Percentiles rank a stretch among this genome's conserved stretches.
Evolutionary conservation across 1,140 invertebrate genomes (phyloP).

Genomic region (Trachelipus rathkii): DNA sequence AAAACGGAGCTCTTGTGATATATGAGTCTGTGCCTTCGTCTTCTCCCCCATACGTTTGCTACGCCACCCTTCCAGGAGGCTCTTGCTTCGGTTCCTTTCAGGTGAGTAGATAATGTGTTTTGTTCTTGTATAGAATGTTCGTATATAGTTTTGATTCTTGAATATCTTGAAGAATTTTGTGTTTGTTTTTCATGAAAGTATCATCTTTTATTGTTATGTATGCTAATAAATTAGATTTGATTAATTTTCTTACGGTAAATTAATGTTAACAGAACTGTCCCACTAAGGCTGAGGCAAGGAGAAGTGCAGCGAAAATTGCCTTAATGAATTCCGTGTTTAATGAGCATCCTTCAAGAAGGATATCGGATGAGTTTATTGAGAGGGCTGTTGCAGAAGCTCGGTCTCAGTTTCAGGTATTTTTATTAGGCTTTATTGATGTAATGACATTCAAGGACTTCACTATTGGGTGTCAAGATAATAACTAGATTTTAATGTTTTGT

Average conservation of each 20-base stretch:
- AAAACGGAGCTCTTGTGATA: slow-evolving; percentile 85
- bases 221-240: neutral
- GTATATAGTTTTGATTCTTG: too few relatives aligned
- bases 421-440: too few relatives aligned
- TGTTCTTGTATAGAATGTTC: too few relatives aligned
- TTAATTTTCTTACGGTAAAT: neutral
- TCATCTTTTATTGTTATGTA: too few relatives aligned
- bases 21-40: slow-evolving; percentile 89
- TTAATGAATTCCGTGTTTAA: slow-evolving; percentile 96
- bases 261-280: slow-evolving; percentile 70
- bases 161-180: too few relatives aligned
- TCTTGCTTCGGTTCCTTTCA: slow-evolving; percentile 94
- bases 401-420: slow-evolving; percentile 56
- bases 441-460: neutral
- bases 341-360: slow-evolving; percentile 86
- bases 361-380: slow-evolving; percentile 90
- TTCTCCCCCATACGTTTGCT: slow-evolving; percentile 87
- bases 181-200: too few relatives aligned
- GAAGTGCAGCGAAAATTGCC: slow-evolving; percentile 91
- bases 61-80: slow-evolving; percentile 87
- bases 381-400: slow-evolving; percentile 84
- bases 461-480: neutral
- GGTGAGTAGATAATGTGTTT: slow-evolving; percentile 53
- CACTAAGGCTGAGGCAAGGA: slow-evolving; percentile 86
- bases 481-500: neutral